Evolutionary conservation across 2,797 vertebrate species (phyloP).

Genomic region (Cirrhinus molitorella): DNA sequence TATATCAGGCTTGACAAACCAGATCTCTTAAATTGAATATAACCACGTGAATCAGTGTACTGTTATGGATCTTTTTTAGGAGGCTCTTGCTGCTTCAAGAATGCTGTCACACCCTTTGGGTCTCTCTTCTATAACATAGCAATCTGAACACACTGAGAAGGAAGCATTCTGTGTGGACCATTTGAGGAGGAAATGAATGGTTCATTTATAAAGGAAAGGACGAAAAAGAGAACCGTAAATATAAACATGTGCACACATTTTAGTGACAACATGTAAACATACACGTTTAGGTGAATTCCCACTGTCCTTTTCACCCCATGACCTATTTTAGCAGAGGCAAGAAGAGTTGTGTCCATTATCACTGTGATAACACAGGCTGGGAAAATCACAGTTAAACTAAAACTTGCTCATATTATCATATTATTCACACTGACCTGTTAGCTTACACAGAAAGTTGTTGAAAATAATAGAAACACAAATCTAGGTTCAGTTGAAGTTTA

Average conservation of each 20-base stretch:
- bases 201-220: slow-evolving; percentile 7
- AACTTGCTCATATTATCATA: no score
- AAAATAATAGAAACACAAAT: neutral
- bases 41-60: neutral
- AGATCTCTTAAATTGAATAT: neutral
- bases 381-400: no score
- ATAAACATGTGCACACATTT: slow-evolving; percentile 3
- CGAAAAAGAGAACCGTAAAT: neutral
- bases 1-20: neutral
- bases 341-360: slow-evolving; percentile 10
- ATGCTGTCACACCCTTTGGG: slow-evolving; percentile 33
- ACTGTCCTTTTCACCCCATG: slow-evolving; percentile 24
- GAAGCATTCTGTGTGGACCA: slow-evolving; percentile 27
- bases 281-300: slow-evolving; percentile 27
- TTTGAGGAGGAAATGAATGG: slow-evolving; percentile 11
- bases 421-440: neutral
- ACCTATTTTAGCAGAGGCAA: slow-evolving; percentile 44
- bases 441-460: neutral
- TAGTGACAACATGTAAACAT: slow-evolving; percentile 4
- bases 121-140: neutral
- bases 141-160: slow-evolving; percentile 13
- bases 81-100: slow-evolving; percentile 4
- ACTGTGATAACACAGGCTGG: slow-evolving; percentile 27
- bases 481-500: neutral
- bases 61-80: slow-evolving; percentile 7